Evolutionary conservation across 2,888 invertebrate genomes (phyloP).

Genomic region (Drosophila cognata): DNA sequence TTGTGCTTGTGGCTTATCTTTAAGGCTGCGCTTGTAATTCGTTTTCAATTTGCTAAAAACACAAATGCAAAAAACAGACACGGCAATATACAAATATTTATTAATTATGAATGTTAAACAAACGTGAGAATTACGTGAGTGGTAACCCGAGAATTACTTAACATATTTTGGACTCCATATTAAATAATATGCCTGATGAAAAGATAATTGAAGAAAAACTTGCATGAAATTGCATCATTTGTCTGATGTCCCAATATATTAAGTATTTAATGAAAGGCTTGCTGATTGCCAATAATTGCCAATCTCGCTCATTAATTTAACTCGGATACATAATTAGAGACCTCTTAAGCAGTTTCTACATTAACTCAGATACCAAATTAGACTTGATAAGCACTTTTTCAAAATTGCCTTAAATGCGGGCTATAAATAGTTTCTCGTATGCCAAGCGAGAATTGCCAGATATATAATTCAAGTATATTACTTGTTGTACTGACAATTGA

Average conservation of each 20-base stretch:
- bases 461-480: neutral
- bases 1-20: slow-evolving; percentile 4
- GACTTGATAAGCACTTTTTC: neutral
- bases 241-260: neutral
- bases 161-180: neutral
- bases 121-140: neutral
- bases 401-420: too few species aligned
- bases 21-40: slow-evolving; percentile 7
- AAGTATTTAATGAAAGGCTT: neutral
- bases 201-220: neutral
- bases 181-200: neutral
- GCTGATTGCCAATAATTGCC: neutral
- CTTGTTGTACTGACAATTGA: neutral
- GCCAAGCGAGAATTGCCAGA: too few species aligned
- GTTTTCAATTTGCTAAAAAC: neutral
- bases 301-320: neutral
- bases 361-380: neutral
- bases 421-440: too few species aligned
- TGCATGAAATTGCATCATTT: neutral
- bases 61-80: neutral
- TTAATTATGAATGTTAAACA: slow-evolving; percentile 4
- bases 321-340: neutral
- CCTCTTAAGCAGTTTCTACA: neutral
- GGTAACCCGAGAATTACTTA: neutral
- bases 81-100: neutral